Evolutionary conservation across 1,140 invertebrate genomes (phyloP), one percentile per base, ranked within the genome.

Genomic region (Papilio xuthus): DNA sequence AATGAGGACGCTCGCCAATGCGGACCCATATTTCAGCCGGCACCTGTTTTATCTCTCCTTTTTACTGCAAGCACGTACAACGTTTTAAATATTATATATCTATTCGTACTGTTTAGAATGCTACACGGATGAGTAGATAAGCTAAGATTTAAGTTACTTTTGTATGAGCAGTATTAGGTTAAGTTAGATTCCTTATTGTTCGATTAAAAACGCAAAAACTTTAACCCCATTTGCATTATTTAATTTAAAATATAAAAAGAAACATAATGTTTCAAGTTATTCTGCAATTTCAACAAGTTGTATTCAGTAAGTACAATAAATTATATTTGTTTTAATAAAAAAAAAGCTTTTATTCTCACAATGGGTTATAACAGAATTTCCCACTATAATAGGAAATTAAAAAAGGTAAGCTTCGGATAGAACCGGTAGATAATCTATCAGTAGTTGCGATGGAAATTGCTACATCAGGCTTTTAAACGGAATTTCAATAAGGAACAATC

Each of bases 31-130:
- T 87, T 84, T 89, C 87, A 89, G 78, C 83, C 77, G 80, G 78
- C 88, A 89, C 87, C 86, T 90, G 86, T 89, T 89, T 89, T 88
- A 89, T 90, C 83, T 85, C 76, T 71, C 80, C 81, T 83, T 86
- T 83, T 85, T 83, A 83, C 81, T 80, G 83, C 79, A 80, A 80
- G 81, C 79, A 81, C 80, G 60, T 67, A 67, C 12, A 28, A 13
- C 60, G 12, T 67, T 67, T 67, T 15, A 67, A 67, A 67, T 67
- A 28, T 56, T 63, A 63, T 50, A 50, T 63, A 63, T 79, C 82
- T 80, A 78, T 78, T 73, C 23, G 76, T 78, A 81, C 53, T 75
- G 77, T 70, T 42, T 42, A 60, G 20, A 73, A 23, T 76, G 78
- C 80, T 60, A 60, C 56, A 10, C 56, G 23, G 23, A 60, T 60